These are phyloP conservation scores for Pentalonia nigronervosa DNA, from an alignment of 1,140 invertebrate species.

Conservation along the genomic window DNA sequence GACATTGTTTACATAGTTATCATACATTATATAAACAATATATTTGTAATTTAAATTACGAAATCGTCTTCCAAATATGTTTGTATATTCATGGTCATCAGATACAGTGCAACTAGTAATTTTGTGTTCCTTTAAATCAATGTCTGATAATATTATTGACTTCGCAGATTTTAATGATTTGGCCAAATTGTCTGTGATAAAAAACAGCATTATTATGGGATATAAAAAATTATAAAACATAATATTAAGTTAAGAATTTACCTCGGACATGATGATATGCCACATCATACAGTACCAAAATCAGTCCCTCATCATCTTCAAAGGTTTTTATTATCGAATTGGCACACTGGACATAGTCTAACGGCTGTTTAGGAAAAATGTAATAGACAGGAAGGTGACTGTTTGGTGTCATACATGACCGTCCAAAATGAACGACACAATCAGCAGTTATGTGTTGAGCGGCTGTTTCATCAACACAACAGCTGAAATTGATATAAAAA, in stretches of 20 bases:
- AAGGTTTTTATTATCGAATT: conserved; percentile 63
- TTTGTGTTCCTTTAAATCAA: background rate
- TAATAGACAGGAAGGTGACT: conserved; percentile 76
- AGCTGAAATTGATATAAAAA: conserved; percentile 69
- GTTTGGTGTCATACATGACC: conserved; percentile 80
- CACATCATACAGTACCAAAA: conserved; percentile 79
- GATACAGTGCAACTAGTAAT: background rate
- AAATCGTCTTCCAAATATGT: conserved; percentile 49
- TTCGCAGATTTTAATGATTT: background rate
- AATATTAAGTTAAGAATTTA: conserved; percentile 62
- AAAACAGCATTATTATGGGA: background rate
- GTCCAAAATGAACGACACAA: conserved; percentile 90
- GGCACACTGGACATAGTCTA: conserved; percentile 67
- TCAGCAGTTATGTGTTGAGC: conserved; percentile 86
- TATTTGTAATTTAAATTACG: background rate
- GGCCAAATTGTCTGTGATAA: conserved; percentile 4
- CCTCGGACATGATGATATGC: conserved; percentile 73
- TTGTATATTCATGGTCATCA: background rate
- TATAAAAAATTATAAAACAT: background rate
- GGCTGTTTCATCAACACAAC: conserved; percentile 91
- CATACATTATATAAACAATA: conserved; percentile 37
- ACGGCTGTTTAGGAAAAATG: conserved; percentile 70
- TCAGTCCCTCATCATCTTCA: conserved; percentile 64
- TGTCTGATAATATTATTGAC: conserved; percentile 28
- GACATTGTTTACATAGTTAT: conserved; percentile 48